These are phyloP conservation scores for Pachycephus smyrnensis DNA, from an alignment of 2,888 invertebrate genomes.

Conservation along the genomic window DNA sequence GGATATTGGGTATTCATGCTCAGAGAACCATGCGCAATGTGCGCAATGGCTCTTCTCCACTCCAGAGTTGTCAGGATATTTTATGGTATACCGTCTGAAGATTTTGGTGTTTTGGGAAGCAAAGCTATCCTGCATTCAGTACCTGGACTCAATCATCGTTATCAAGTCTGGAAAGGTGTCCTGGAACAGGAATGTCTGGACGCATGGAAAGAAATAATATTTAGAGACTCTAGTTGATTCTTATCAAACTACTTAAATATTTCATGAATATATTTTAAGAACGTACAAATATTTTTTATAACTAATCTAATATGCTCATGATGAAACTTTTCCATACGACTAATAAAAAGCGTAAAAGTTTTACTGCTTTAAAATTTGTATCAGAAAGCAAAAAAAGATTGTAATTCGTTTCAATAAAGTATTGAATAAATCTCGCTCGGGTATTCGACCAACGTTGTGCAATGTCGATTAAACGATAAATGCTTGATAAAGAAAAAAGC, in stretches of 20 bases:
- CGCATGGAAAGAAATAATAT: constrained; percentile 28
- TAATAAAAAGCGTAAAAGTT: background rate
- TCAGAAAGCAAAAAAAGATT: background rate
- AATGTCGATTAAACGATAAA: background rate
- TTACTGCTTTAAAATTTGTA: background rate
- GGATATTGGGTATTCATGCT: constrained; percentile 87
- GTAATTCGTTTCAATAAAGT: background rate
- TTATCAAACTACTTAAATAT: background rate
- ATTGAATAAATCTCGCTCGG: background rate
- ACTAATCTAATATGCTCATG: background rate
- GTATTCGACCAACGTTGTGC: background rate
- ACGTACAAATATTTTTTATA: background rate
- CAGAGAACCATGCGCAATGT: constrained; percentile 93
- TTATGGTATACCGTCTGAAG: constrained; percentile 71
- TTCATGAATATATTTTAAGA: background rate
- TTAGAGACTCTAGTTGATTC: background rate
- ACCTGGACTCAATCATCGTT: constrained; percentile 89
- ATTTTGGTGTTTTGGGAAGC: constrained; percentile 79
- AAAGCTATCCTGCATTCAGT: constrained; percentile 82
- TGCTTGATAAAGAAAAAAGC: background rate
- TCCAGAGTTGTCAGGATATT: constrained; percentile 88
- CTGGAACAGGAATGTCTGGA: constrained; percentile 65
- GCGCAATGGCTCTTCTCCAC: constrained; percentile 94
- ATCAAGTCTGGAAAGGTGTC: constrained; percentile 83
- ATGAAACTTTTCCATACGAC: background rate